Conservation (phyloP, 2,797 vertebrate genomes). For the Mallotus villosus region DNA sequence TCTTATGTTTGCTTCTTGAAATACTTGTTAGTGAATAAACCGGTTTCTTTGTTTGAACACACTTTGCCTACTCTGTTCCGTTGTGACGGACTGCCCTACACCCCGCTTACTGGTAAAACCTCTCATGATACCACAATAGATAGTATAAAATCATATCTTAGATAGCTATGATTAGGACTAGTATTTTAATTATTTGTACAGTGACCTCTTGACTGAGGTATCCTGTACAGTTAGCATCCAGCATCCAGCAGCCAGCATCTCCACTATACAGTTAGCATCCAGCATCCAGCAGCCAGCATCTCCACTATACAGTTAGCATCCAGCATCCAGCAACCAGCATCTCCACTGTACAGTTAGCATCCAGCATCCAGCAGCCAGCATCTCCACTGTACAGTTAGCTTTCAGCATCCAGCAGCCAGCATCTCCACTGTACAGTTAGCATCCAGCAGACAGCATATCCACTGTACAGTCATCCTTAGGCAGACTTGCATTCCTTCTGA, state of each 20-base stretch:
- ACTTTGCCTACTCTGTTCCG: too few relatives aligned
- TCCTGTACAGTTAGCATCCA: constrained; percentile 1
- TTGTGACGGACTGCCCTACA: too few relatives aligned
- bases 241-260: not conserved
- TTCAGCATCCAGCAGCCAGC: not conserved
- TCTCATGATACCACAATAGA: too few relatives aligned
- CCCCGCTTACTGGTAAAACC: too few relatives aligned
- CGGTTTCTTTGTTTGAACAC: too few relatives aligned
- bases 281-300: not conserved
- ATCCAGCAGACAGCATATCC: not conserved
- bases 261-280: constrained; percentile 8
- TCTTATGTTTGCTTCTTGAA: too few relatives aligned
- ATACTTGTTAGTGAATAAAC: too few relatives aligned
- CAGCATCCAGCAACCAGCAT: not conserved
- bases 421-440: not conserved
- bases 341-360: constrained; percentile 10
- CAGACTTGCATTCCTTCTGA: constrained; percentile 25
- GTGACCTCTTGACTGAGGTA: not conserved
- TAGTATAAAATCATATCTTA: too few relatives aligned
- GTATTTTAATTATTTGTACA: too few relatives aligned
- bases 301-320: constrained; percentile 9
- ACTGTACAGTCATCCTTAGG: constrained; percentile 4
- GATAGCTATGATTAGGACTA: too few relatives aligned
- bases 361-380: not conserved
- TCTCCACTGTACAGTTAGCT: constrained; percentile 7